Conservation (phyloP, 2,888 invertebrate species). For the Cryptophagus acutangulus region DNA sequence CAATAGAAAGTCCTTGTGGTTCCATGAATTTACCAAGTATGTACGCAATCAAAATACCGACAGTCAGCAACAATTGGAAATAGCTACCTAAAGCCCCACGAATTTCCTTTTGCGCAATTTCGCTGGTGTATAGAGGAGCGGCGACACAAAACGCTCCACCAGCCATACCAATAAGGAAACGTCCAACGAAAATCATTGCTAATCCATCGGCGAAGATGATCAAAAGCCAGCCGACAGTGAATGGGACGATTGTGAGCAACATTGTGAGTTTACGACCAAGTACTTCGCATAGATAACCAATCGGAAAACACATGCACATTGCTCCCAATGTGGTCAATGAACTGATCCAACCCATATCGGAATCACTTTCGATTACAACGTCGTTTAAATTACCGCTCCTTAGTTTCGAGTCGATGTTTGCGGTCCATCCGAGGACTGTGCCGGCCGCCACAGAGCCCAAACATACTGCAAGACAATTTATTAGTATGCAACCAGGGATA, state of each 20-base stretch:
- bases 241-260: slow-evolving; percentile 60
- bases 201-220: slow-evolving; percentile 63
- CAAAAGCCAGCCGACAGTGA: slow-evolving; percentile 67
- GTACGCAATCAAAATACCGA: slow-evolving; percentile 79
- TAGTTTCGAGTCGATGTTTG: slow-evolving; percentile 58
- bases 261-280: slow-evolving; percentile 70
- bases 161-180: slow-evolving; percentile 65
- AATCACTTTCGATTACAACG: slow-evolving; percentile 49
- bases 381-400: slow-evolving; percentile 50
- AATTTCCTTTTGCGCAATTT: slow-evolving; percentile 78
- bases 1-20: slow-evolving; percentile 57
- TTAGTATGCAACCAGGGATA: neutral
- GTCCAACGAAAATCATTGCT: slow-evolving; percentile 58
- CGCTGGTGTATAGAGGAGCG: slow-evolving; percentile 79
- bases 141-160: slow-evolving; percentile 78
- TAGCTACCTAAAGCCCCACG: slow-evolving; percentile 78
- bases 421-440: slow-evolving; percentile 71
- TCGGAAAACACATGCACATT: slow-evolving; percentile 65
- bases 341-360: slow-evolving; percentile 63
- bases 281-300: slow-evolving; percentile 50
- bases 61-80: slow-evolving; percentile 78
- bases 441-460: slow-evolving; percentile 75
- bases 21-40: slow-evolving; percentile 57
- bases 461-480: slow-evolving; percentile 52
- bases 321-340: slow-evolving; percentile 69